Evolutionary conservation across 2,113 vertebrate genomes (phyloP).

Genomic region (Odocoileus hemionus): DNA sequence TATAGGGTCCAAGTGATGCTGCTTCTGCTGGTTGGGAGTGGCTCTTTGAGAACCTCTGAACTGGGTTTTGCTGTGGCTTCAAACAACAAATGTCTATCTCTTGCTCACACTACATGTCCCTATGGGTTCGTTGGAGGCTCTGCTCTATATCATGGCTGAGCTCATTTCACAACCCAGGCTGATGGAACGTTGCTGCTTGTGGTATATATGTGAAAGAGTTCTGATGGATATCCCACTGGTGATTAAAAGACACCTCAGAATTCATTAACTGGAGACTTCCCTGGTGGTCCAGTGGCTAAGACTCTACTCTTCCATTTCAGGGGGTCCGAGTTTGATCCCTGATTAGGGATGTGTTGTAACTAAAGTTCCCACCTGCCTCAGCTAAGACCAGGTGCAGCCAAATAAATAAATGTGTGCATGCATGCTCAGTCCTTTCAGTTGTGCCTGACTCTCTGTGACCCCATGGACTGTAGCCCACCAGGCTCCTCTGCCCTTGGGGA

Average conservation of each 20-base stretch:
- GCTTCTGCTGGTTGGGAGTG: not conserved
- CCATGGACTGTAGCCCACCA: not conserved
- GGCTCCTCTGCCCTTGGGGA: not conserved
- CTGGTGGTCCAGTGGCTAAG: not conserved
- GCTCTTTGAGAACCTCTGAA: not conserved
- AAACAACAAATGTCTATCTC: not conserved
- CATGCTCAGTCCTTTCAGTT: not conserved
- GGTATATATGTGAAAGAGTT: not conserved
- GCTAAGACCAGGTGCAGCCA: not conserved
- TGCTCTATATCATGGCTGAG: not conserved
- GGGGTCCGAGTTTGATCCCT: not conserved
- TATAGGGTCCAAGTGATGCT: not conserved
- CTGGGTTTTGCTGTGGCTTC: not conserved
- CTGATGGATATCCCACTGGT: not conserved
- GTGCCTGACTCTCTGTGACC: not conserved
- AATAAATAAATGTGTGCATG: not conserved
- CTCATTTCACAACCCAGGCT: not conserved
- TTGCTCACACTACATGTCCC: not conserved
- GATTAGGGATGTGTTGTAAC: not conserved
- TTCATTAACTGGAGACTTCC: not conserved
- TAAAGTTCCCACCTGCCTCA: not conserved
- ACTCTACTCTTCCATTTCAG: not conserved
- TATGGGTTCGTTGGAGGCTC: not conserved
- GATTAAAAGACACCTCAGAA: not conserved
- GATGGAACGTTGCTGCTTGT: too few relatives aligned